Percentiles rank a stretch among this genome's conserved stretches.
Conservation (phyloP, 2,888 invertebrate genomes). For the Xestia ashworthii region DNA sequence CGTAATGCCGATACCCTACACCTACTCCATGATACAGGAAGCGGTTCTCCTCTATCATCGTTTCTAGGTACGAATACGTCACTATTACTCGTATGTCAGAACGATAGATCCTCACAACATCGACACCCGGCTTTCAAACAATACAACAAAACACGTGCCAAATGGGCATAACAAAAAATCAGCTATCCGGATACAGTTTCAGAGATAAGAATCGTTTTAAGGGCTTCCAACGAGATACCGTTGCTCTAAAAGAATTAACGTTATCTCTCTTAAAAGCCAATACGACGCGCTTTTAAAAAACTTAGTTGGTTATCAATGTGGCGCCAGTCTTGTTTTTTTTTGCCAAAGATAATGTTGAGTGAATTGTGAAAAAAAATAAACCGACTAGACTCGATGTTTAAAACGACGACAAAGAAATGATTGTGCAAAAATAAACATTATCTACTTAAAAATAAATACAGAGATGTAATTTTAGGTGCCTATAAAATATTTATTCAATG, state of each 20-base stretch:
- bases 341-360: slow-evolving; percentile 65
- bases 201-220: slow-evolving; percentile 77
- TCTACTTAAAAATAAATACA: slow-evolving; percentile 27
- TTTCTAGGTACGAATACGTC: slow-evolving; percentile 64
- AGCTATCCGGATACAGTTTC: slow-evolving; percentile 74
- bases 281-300: slow-evolving; percentile 66
- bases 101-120: slow-evolving; percentile 49
- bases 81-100: slow-evolving; percentile 59
- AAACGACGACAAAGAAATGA: slow-evolving; percentile 49
- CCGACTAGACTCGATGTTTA: slow-evolving; percentile 61
- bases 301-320: slow-evolving; percentile 72
- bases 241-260: slow-evolving; percentile 74
- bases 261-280: slow-evolving; percentile 70
- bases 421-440: slow-evolving; percentile 45
- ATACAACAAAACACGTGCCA: slow-evolving; percentile 80
- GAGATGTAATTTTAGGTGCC: slow-evolving; percentile 26
- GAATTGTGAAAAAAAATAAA: slow-evolving; percentile 57
- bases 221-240: slow-evolving; percentile 75
- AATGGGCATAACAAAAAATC: slow-evolving; percentile 74
- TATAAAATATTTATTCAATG: slow-evolving; percentile 5
- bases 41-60: slow-evolving; percentile 73
- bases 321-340: slow-evolving; percentile 83
- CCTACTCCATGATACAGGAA: slow-evolving; percentile 76
- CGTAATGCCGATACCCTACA: slow-evolving; percentile 67
- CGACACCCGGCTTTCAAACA: slow-evolving; percentile 52